Conservation (phyloP, 2,888 invertebrate genomes). For the Diarsia mendica region DNA sequence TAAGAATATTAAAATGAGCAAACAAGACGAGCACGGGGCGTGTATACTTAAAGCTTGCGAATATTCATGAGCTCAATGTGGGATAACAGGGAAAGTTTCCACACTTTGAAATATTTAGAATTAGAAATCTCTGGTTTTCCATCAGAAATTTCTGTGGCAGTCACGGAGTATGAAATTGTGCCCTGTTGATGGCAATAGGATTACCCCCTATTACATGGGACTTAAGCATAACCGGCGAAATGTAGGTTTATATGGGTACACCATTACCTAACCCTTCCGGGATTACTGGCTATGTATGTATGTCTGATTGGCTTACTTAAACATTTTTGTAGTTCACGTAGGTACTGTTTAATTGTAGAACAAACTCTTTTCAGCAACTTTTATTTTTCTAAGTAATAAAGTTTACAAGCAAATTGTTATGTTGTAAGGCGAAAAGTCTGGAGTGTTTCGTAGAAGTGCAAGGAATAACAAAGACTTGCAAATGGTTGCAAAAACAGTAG, state of each 20-base stretch:
- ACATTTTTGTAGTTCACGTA: background rate
- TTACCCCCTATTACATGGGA: too few relatives aligned
- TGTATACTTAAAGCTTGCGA: slow-evolving; percentile 22
- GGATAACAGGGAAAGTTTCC: slow-evolving; percentile 46
- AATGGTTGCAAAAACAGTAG: slow-evolving; percentile 68
- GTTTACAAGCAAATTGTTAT: slow-evolving; percentile 41
- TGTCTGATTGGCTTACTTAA: slow-evolving; percentile 28
- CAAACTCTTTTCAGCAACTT: background rate
- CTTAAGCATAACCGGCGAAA: too few relatives aligned
- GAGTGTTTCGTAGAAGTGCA: slow-evolving; percentile 60
- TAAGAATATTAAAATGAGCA: slow-evolving; percentile 63
- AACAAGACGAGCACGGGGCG: slow-evolving; percentile 46
- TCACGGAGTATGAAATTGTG: too few relatives aligned
- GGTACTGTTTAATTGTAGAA: slow-evolving; percentile 6
- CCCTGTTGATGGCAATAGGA: too few relatives aligned
- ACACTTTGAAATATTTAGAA: slow-evolving; percentile 41
- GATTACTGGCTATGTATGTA: too few relatives aligned
- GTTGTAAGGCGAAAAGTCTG: slow-evolving; percentile 18
- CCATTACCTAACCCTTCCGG: too few relatives aligned
- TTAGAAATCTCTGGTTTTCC: slow-evolving; percentile 20
- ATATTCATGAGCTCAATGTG: slow-evolving; percentile 60
- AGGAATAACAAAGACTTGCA: slow-evolving; percentile 71
- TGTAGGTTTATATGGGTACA: too few relatives aligned
- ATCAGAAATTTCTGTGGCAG: too few relatives aligned
- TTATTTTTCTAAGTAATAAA: slow-evolving; percentile 17